Percentiles rank a stretch among this genome's conserved stretches.
These are phyloP conservation scores for Petrolisthes cinctipes DNA, from an alignment of 2,888 invertebrate species.

Conservation along the genomic window DNA sequence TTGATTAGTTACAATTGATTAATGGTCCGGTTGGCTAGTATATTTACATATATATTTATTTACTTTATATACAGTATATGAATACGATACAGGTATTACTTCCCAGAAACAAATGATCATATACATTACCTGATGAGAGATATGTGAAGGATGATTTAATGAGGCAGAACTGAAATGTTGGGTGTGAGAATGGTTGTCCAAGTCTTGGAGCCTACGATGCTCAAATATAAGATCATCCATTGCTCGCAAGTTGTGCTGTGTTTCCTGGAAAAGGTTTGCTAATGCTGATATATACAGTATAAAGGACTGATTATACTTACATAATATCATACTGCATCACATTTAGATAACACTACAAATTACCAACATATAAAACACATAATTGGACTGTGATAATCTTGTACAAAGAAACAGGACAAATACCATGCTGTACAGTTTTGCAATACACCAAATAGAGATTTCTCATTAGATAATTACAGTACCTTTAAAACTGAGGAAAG, in stretches of 20 bases:
- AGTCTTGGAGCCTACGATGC: conserved; percentile 37
- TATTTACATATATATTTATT: too few relatives aligned
- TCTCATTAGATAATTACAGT: neutral
- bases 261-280: conserved; percentile 28
- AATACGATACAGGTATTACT: too few relatives aligned
- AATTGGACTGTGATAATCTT: neutral
- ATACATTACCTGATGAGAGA: neutral
- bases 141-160: neutral
- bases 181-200: conserved; percentile 1
- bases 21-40: too few relatives aligned
- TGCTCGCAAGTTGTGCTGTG: conserved; percentile 52
- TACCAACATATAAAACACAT: neutral
- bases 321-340: too few relatives aligned
- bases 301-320: too few relatives aligned
- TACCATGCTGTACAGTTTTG: neutral
- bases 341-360: neutral
- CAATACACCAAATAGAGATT: neutral
- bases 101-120: too few relatives aligned
- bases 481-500: conserved; percentile 52
- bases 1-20: too few relatives aligned
- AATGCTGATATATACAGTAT: neutral
- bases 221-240: conserved; percentile 52
- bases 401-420: neutral
- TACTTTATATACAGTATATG: too few relatives aligned
- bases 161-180: neutral